A percentile compares a stretch with the other conserved stretches of the same genome.
Evolutionary conservation across 2,797 vertebrate genomes (phyloP).

Genomic region (Amblyraja radiata): DNA sequence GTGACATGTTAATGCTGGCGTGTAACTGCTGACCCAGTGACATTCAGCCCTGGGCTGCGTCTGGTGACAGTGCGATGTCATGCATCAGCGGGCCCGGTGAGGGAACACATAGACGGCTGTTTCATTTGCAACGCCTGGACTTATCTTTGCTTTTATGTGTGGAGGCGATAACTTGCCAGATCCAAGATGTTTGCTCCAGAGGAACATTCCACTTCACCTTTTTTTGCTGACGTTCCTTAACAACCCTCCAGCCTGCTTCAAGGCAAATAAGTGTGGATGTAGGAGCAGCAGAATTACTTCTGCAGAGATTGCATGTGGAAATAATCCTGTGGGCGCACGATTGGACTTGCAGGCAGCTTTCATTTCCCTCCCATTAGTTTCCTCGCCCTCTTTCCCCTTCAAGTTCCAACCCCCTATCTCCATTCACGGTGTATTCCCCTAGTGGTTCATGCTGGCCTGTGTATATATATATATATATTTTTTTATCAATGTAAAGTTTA

Average conservation of each 20-base stretch:
- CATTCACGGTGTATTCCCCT: no score
- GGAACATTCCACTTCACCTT: not conserved
- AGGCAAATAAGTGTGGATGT: not conserved
- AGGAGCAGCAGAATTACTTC: not conserved
- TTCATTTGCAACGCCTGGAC: not conserved
- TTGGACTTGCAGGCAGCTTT: not conserved
- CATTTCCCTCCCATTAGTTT: not conserved
- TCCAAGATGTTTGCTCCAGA: not conserved
- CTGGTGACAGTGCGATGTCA: no score
- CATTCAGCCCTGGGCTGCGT: not conserved
- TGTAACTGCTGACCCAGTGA: not conserved
- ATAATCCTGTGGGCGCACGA: not conserved
- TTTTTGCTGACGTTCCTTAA: no score
- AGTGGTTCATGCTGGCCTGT: not conserved
- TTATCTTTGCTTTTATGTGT: not conserved
- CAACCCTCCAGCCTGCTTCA: no score
- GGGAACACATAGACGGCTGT: no score
- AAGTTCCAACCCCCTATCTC: no score
- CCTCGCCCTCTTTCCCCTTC: not conserved
- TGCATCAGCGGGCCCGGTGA: not conserved
- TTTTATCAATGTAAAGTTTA: slow-evolving; percentile 24
- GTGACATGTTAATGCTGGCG: not conserved
- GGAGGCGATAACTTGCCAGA: not conserved
- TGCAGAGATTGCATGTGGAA: not conserved
- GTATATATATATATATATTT: not conserved